Base-by-base conservation (phyloP, 35 echinoderm and acorn worm genomes). In the Heliocidaris erythrogramma region DNA sequence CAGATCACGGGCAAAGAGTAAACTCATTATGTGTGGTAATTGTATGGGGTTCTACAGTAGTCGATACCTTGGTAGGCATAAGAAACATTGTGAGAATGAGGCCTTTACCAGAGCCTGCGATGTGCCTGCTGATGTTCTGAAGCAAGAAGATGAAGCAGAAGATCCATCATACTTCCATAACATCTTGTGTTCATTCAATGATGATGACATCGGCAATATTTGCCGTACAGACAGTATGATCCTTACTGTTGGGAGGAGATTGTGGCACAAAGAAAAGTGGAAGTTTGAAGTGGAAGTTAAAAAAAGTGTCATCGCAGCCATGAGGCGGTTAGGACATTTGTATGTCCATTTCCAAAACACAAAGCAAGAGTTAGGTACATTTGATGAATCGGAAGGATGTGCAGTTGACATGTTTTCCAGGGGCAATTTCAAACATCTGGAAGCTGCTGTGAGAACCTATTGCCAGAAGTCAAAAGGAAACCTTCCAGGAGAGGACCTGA, bases 341-440 rank as follows among this genome's bases (percentile, higher is more conserved):
- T 93, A 95, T 52, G 59, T 94, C n/a, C 31, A 2, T 29, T 92
- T 95, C 90, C 49, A 84, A 84, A 84, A 84, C 69, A 84, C 53
- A 12, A 42, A 94, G 47, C 32, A 53, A 95, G 88, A 95, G 78
- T 27, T 93, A 48, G 95, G 95, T 59, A 30, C 47, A 59, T 32
- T 95, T 29, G 30, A 48, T 49, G 47, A 24, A 87, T 93, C n/a
- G 48, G 88, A 59, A 59, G 48, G 95, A 71, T 93, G 49, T 21
- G 90, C 56, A 30, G 90, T 49, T 93, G 95, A 95, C 90, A 49
- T 95, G 30, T 95, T 95, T 52, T n/a, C 47, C 18, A 95, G 95
- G 52, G 53, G 48, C 10, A 96, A 94, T 48, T 96, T 94, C 49
- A 85, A 11, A 11, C 92, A 94, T 88, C 49, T 96, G 13, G 95